Evolutionary conservation across 1,140 invertebrate species (phyloP), one percentile per base, ranked within the genome.

Genomic region (Vanessa tameamea): DNA sequence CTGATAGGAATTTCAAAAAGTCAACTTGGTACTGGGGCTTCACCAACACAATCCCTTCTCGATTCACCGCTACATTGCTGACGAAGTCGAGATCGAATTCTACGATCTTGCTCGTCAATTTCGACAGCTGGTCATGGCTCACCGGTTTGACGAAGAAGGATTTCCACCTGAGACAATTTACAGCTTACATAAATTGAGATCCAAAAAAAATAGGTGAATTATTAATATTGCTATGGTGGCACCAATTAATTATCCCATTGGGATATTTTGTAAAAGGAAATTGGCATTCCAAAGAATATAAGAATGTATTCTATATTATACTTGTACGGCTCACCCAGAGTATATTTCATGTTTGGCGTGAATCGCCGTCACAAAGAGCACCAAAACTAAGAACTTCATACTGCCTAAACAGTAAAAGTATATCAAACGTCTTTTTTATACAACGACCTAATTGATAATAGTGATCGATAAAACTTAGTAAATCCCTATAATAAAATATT

Each of bases 31-130:
- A 57, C 23, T 83, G 37, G 6, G 88, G 87, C 20, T 80, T 80
- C 1, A 90, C 88, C 9, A 90, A 67, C 9, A 85, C 83, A 0
- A 88, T 61, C 3, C 84, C 87, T 53, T 85, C 82, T 0, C 83
- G 75, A 11, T 64, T 63, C 0, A 81, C 43, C 2, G 71, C 72
- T 3, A 85, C 78, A n/a, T 82, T 69, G 37, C 82, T 82, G 1
- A 89, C 20, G 31, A 89, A 78, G 47, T 90, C 86, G 23, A 87
- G 26, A 0, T 80, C 70, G 20, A 72, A 73, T 26, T 77, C 64
- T 14, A 23, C 14, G 4, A 55, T 53, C 50, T 82, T 14, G 3
- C 53, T 31, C 1, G 47, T 55, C 2, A 86, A 14, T 11, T 69
- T 51, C 16, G 75, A 53, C 0, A 80, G 71, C 2, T 68, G 64